Percentiles rank a stretch among this genome's conserved stretches.
Evolutionary conservation across 2,797 vertebrate species (phyloP).

Genomic region (Rousettus madagascariensis): DNA sequence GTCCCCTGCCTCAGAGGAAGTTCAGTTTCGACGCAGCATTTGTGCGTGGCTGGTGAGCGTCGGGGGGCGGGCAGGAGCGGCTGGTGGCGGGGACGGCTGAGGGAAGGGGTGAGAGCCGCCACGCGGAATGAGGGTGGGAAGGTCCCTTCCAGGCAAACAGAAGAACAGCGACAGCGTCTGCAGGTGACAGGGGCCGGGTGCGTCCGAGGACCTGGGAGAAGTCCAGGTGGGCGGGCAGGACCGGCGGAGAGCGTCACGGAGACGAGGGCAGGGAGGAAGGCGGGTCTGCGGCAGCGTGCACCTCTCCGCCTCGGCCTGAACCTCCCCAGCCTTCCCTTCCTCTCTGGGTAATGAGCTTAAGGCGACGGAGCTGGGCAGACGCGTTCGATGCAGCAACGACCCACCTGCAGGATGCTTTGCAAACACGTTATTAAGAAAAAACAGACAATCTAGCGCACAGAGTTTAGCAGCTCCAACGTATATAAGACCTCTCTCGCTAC

Average conservation of each 20-base stretch:
- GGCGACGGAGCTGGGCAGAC: not conserved
- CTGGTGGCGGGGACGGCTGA: rapidly evolving
- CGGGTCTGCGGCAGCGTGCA: rapidly evolving
- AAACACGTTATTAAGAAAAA: not conserved
- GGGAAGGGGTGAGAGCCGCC: not conserved
- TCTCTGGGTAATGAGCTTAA: not conserved
- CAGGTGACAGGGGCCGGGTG: not conserved
- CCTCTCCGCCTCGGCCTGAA: not conserved
- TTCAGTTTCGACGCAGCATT: not conserved
- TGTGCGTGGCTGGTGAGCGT: no score
- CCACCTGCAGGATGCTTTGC: not conserved
- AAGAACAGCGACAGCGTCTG: not conserved
- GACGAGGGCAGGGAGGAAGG: not conserved
- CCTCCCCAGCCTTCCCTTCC: not conserved
- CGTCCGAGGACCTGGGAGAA: not conserved
- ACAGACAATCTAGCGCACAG: not conserved
- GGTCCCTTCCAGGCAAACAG: not conserved
- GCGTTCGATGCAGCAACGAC: not conserved
- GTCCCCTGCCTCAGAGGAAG: not conserved
- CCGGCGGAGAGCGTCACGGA: not conserved
- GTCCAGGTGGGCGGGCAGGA: not conserved
- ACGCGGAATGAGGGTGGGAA: not conserved
- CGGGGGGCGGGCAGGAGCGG: not conserved
- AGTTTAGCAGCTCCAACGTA: not conserved
- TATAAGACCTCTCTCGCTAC: not conserved